Base-by-base conservation (phyloP, 1,140 invertebrate species). In the Myzus persicae region DNA sequence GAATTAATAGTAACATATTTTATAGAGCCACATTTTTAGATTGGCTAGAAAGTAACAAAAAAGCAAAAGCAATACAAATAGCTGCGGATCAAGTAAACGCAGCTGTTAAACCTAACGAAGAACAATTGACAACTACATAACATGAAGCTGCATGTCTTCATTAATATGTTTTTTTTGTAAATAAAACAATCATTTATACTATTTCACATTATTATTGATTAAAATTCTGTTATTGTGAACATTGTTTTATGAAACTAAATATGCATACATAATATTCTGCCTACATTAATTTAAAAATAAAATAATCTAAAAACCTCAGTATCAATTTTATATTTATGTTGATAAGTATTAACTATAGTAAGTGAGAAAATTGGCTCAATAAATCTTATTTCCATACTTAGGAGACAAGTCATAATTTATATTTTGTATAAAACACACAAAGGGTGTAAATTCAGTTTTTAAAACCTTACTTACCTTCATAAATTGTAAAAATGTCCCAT, bases 21-120 rank as follows among this genome's bases (percentile, higher is more conserved):
- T 91, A 76, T 82, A 91, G 90, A 82, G 11, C 76, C 22, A 91
- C 90, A 46, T 91, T 91, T 91, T 8, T 36, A 46, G 40, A 20
- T 24, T 91, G 90, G 90, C 20, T 91, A 22, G 67, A 38, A 40
- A 44, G 8, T 24, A 91, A 91, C 82, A 91, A 38, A 26, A 91
- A 44, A 91, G 2, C 9, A 5, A 91, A 91, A 91, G 2, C 24
- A 36, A 22, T 8, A 31, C 8, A 44, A 9, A n/a, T 7, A 8
- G 0, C 18, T 36, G 1, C 18, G 8, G 8, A 1, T 48, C n/a
- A 88, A 22, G 44, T 1, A 51, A 24, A 14, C 20, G 1, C 18
- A 88, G 18, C 14, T n/a, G 7, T 3, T 11, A 22, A 22, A 36
- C 42, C 44, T 44, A 5, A 36, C 24, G 31, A 48, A 36, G 59